These are phyloP conservation scores for Eupeodes luniger DNA, from an alignment of 2,888 invertebrate species.

Conservation along the genomic window DNA sequence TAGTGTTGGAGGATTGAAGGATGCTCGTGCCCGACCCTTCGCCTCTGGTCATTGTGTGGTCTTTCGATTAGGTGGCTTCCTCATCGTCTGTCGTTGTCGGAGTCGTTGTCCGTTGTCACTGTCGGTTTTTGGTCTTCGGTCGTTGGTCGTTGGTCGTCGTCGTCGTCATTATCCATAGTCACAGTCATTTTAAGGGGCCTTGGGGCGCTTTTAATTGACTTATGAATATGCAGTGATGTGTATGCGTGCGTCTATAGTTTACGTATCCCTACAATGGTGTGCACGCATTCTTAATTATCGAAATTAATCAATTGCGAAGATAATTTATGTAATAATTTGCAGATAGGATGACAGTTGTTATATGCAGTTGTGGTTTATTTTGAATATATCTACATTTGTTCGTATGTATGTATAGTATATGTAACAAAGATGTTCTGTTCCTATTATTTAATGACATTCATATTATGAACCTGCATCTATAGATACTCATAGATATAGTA, in stretches of 20 bases:
- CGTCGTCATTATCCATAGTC: background rate
- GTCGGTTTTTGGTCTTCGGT: background rate
- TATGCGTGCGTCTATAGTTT: conserved; percentile 14
- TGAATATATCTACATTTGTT: background rate
- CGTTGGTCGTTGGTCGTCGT: background rate
- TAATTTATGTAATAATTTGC: conserved; percentile 76
- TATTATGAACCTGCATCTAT: conserved; percentile 10
- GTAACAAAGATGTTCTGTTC: conserved; percentile 9
- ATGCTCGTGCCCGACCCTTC: background rate
- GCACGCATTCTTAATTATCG: conserved; percentile 76
- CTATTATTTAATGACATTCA: conserved; percentile 57
- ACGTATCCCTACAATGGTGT: conserved; percentile 3
- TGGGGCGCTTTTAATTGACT: conserved; percentile 73
- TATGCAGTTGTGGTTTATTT: background rate
- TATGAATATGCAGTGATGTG: conserved; percentile 74
- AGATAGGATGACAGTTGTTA: conserved; percentile 64
- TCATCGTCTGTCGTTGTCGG: conserved; percentile 1
- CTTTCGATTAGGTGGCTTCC: conserved; percentile 58
- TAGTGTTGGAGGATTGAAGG: conserved; percentile 49
- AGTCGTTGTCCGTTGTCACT: background rate
- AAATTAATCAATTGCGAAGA: conserved; percentile 75
- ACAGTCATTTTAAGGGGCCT: conserved; percentile 27
- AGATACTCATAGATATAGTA: background rate
- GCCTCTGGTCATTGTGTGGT: conserved; percentile 59
- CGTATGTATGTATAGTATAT: conserved; percentile 6